Base-by-base conservation (phyloP, 2,888 invertebrate species). In the Dynastes grantii region DNA sequence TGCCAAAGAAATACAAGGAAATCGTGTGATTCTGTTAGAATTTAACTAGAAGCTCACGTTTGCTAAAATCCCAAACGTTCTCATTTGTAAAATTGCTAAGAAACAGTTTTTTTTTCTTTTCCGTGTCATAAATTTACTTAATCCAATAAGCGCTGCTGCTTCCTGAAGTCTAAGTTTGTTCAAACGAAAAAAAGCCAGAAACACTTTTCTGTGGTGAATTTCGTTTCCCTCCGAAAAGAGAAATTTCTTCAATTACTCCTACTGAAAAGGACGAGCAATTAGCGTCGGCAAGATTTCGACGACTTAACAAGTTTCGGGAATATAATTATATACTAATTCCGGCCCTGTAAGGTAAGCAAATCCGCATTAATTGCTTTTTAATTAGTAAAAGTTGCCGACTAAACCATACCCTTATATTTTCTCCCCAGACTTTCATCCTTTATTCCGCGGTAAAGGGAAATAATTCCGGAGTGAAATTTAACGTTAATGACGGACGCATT, bases 281-380 rank as follows among this genome's bases (percentile, higher is more conserved):
- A 49, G 68, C 40, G 65, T 45, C 55, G 68, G 13, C 9, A 68
- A 68, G 49, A 51, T 51, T 68, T 51, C 9, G 68, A 22, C 16
- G 68, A 68, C 27, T 68, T 68, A 68, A 51, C 68, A 51, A 68
- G 51, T 68, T 37, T 51, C 27, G 37, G 16, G 58, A 73, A 73
- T 73, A 58, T 37, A 73, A 73, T 73, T 73, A 73, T 58, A 73
- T 27, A 22, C 29, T 58, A 73, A 73, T 73, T 73, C 73, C 73
- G 22, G 22, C 8, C 16, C 22, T 58, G 40, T 58, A 22, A 70
- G 73, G 58, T 73, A 58, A 40, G 58, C 58, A 61, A 58, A 73
- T 73, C 73, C 58, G 22, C 58, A 73, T 73, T 73, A 73, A 73
- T 73, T 73, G 73, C 73, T 73, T 73, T 73, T 73, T 73, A 73